Evolutionary conservation across 2,797 vertebrate species (phyloP), one percentile per base, ranked within the genome.

Genomic region (Lemur catta): DNA sequence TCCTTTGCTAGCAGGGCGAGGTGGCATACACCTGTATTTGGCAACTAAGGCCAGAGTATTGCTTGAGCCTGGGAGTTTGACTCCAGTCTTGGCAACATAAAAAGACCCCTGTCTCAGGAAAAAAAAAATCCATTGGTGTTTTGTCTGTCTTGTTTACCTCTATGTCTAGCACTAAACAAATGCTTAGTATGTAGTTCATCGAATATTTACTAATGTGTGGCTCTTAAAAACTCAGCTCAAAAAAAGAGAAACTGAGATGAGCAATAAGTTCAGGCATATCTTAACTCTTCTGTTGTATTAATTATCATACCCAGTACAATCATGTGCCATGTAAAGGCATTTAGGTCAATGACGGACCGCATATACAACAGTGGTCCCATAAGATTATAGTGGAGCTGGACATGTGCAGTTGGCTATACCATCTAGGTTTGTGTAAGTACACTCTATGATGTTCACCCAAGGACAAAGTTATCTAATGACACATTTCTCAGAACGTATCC

Each of bases 201-300:
- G 87, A 94, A 63, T 93, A 69, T 89, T 92, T 80, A 79, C 20
- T 57, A 72, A 75, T 74, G 4, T 43, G 14, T 78, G 24, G 8
- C 4, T 78, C 50, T 85, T 74, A 80, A 94, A 96, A 95, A 85
- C 72, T 90, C 57, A 91, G 33, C 26, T 67, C 12, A 90, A 30
- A 78, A 85, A 89, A 85, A 85, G 50, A 81, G 38, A 95, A 41
- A 43, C 35, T 41, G 24, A 85, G 50, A 63, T 94, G 28, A 95
- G 20, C 18, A 55, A 20, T 84, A 17, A 87, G 38, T 93, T 93
- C 50, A 96, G 63, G 79, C 14, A 35, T 69, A 79, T 79, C 33
- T 74, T 80, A 86, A 33, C 12, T 91, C 28, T 75, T 93, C 46
- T 93, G 17, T 82, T 85, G 38, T 41, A 41, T 59, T 76, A 57